Percentiles rank a stretch among this genome's conserved stretches.
phyloP scores from a whole-genome alignment of 1,140 invertebrate species.

The Zaprionus capensis region DNA sequence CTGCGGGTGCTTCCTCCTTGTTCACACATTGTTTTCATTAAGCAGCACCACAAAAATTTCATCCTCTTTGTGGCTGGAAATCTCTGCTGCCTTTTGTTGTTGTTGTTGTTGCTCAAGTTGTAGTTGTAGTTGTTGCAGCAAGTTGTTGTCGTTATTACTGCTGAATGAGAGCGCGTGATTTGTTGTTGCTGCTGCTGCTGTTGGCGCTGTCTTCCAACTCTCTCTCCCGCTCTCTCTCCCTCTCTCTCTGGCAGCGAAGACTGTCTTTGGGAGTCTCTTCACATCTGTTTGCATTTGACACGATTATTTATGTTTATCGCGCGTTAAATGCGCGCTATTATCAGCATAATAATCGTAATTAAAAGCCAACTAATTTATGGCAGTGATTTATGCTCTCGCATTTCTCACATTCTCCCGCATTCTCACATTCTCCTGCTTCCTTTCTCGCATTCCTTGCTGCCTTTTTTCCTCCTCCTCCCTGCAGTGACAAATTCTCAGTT shows the following conservation, averaged over 20 bases:
- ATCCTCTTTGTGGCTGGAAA: constrained; percentile 6
- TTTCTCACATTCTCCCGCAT: constrained; percentile 34
- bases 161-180: constrained; percentile 66
- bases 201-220: constrained; percentile 31
- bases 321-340: constrained; percentile 83
- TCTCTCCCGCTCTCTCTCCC: constrained; percentile 32
- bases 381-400: constrained; percentile 75
- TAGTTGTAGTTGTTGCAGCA: constrained; percentile 14
- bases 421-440: constrained; percentile 6
- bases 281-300: constrained; percentile 82
- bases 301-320: constrained; percentile 84
- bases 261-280: constrained; percentile 8
- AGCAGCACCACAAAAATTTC: constrained; percentile 63
- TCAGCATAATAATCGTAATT: constrained; percentile 84
- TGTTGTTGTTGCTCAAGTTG: constrained; percentile 21
- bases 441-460: background rate
- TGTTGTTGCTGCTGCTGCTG: constrained; percentile 44
- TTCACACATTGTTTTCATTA: constrained; percentile 83
- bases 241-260: constrained; percentile 15
- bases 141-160: constrained; percentile 27
- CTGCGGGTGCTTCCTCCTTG: constrained; percentile 58
- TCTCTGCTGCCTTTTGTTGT: background rate
- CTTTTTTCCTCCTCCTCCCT: background rate
- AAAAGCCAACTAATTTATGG: constrained; percentile 84
- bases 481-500: background rate